A percentile compares a stretch with the other conserved stretches of the same genome.
Evolutionary conservation across 1,140 invertebrate genomes (phyloP).

Genomic region (Drosophila auraria): DNA sequence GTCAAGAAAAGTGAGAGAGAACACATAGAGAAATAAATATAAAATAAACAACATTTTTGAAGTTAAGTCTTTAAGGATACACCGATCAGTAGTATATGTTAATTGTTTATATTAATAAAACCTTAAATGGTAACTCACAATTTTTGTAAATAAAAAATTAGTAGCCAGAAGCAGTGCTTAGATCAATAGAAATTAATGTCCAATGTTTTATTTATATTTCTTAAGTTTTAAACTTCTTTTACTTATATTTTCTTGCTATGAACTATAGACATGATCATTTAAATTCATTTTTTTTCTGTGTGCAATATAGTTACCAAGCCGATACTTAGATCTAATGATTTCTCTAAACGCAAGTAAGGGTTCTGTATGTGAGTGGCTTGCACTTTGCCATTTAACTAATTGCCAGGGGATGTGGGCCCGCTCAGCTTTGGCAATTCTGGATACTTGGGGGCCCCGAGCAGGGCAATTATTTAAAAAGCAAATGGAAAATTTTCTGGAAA

Average conservation of each 20-base stretch:
- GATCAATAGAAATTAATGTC: no score
- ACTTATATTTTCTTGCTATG: no score
- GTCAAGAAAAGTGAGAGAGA: not conserved
- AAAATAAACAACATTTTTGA: not conserved
- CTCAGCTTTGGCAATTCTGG: conserved; percentile 41
- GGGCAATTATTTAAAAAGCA: conserved; percentile 66
- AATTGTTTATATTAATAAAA: no score
- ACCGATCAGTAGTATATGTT: no score
- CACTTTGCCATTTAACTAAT: conserved; percentile 61
- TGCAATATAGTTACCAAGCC: conserved; percentile 38
- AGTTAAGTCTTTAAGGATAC: no score
- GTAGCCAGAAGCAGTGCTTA: no score
- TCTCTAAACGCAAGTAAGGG: not conserved
- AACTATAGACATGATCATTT: no score
- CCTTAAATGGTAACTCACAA: no score
- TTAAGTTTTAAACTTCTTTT: no score
- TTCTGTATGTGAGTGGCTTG: conserved; percentile 19
- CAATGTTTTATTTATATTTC: no score
- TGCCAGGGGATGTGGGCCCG: conserved; percentile 25
- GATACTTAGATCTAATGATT: conserved; percentile 42
- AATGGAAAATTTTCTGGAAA: conserved; percentile 54
- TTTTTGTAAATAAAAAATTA: no score
- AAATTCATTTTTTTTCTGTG: not conserved
- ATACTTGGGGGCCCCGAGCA: conserved; percentile 43
- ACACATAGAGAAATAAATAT: not conserved